These are phyloP conservation scores for Sinelater perroti DNA, from an alignment of 2,888 invertebrate species.

Conservation along the genomic window DNA sequence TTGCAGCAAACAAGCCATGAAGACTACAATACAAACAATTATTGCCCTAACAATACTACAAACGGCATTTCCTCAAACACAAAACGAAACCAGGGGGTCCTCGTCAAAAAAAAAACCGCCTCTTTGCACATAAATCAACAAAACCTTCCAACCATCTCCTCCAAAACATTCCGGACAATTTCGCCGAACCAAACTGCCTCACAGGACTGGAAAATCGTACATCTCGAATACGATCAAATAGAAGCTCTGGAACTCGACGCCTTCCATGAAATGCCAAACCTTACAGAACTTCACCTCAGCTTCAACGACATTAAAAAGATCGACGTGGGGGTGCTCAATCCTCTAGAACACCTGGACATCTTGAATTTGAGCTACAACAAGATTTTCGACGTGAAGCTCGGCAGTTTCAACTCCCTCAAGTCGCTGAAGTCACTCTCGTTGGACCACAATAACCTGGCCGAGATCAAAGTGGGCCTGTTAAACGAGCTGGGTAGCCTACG, in stretches of 20 bases:
- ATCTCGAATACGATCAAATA: neutral
- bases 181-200: no score
- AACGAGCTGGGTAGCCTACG: neutral
- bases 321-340: neutral
- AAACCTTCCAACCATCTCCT: no score
- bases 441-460: neutral
- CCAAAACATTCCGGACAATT: no score
- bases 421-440: neutral
- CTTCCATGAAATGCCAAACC: neutral
- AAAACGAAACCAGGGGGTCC: no score
- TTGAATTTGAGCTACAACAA: slow-evolving; percentile 1
- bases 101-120: no score
- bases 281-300: neutral
- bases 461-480: neutral
- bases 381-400: neutral
- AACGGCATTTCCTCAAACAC: no score
- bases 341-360: neutral
- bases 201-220: no score
- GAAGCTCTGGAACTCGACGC: neutral
- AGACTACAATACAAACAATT: no score
- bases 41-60: no score
- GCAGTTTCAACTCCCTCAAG: neutral
- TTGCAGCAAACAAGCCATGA: no score
- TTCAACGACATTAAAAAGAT: neutral
- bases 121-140: no score